phyloP scores from a whole-genome alignment of 2,797 vertebrate genomes.

The Sphenopsis melanotis region DNA sequence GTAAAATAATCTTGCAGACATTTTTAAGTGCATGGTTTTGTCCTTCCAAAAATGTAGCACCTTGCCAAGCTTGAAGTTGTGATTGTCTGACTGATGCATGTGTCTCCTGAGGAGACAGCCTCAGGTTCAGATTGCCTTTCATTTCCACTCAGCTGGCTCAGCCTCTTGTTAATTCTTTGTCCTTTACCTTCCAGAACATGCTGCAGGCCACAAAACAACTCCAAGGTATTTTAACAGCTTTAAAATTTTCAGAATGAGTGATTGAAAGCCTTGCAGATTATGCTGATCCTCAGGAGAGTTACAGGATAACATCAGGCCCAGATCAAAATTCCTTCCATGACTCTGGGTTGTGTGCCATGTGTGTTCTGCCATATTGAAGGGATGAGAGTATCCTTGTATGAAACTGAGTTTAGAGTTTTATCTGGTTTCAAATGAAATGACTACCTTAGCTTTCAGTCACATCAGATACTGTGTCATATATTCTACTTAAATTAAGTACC shows the following conservation, averaged over 20 bases:
- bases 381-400: background rate
- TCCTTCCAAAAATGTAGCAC: background rate
- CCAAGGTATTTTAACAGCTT: background rate
- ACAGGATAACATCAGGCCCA: background rate
- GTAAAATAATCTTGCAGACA: background rate
- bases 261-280: background rate
- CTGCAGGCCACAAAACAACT: background rate
- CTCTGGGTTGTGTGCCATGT: background rate
- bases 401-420: background rate
- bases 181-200: background rate
- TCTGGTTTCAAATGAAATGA: background rate
- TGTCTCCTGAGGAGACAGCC: background rate
- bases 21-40: background rate
- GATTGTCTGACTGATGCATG: background rate
- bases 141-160: background rate
- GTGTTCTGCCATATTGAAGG: background rate
- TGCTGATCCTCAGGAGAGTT: background rate
- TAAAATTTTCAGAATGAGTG: background rate
- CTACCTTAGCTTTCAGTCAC: background rate
- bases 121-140: background rate
- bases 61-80: background rate
- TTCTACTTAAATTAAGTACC: background rate
- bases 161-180: background rate
- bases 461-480: background rate
- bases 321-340: background rate